These are phyloP conservation scores for Astropecten irregularis DNA, from an alignment of 53 echinoderm and acorn worm genomes.

Conservation along the genomic window DNA sequence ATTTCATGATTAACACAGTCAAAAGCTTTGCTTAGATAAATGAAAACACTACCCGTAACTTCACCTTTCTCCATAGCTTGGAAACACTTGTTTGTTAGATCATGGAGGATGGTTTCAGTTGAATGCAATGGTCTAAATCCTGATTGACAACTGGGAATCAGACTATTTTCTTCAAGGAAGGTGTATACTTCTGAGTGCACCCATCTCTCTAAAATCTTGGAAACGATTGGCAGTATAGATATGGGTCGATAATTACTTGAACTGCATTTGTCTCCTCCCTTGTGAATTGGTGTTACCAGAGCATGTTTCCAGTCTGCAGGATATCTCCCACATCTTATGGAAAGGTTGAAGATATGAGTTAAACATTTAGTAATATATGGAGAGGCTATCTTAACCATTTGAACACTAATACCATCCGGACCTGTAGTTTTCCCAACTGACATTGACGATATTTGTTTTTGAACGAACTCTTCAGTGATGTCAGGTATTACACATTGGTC, in stretches of 20 bases:
- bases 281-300: constrained; percentile 25
- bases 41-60: constrained; percentile 34
- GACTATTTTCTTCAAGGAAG: constrained; percentile 10
- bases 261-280: constrained; percentile 15
- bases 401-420: constrained; percentile 12
- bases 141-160: background rate
- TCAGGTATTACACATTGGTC: background rate
- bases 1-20: constrained; percentile 12
- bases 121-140: constrained; percentile 22
- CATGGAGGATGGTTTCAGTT: background rate
- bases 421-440: constrained; percentile 25
- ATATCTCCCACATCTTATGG: constrained; percentile 6
- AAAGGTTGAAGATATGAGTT: no score
- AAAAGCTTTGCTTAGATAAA: constrained; percentile 26
- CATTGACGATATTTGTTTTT: background rate
- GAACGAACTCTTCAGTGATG: background rate
- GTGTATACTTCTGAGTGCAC: constrained; percentile 15
- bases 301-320: constrained; percentile 16
- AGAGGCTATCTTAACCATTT: constrained; percentile 1
- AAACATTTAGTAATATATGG: no score
- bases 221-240: constrained; percentile 20
- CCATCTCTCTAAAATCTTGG: constrained; percentile 30
- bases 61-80: background rate
- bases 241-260: constrained; percentile 25
- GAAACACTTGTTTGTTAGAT: constrained; percentile 28